A percentile compares a stretch with the other conserved stretches of the same genome.
Conservation (phyloP, 2,888 invertebrate species). For the Brachyptera risi region DNA sequence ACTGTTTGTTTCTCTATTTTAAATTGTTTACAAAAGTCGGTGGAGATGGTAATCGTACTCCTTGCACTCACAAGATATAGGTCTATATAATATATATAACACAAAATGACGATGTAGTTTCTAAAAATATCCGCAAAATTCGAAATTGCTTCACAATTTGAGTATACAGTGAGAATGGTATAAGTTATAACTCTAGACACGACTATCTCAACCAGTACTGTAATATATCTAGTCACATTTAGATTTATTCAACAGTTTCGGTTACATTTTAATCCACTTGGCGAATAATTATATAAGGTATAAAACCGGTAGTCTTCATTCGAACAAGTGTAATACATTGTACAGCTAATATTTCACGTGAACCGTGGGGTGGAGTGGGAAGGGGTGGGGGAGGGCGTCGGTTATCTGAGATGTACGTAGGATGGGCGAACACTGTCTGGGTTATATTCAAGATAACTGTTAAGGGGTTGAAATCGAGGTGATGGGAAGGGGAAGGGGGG, state of each 20-base stretch:
- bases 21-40: no score
- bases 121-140: no score
- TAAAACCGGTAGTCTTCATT: slow-evolving; percentile 24
- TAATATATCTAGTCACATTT: not conserved
- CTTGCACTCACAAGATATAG: no score
- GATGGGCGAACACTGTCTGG: slow-evolving; percentile 27
- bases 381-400: not conserved
- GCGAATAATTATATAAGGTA: not conserved
- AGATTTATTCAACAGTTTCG: slow-evolving; percentile 12
- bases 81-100: no score
- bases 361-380: slow-evolving; percentile 11
- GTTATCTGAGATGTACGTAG: not conserved
- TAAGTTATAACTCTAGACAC: not conserved
- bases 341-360: slow-evolving; percentile 31
- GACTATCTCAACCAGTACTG: not conserved
- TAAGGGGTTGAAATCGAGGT: not conserved
- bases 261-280: slow-evolving; percentile 17
- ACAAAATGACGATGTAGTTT: no score
- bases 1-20: no score
- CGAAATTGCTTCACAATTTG: no score
- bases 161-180: not conserved
- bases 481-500: slow-evolving; percentile 3
- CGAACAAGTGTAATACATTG: slow-evolving; percentile 33
- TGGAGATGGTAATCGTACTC: no score
- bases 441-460: slow-evolving; percentile 24